A percentile compares a stretch with the other conserved stretches of the same genome.
These are phyloP conservation scores for Thelaira solivaga DNA, from an alignment of 2,888 invertebrate genomes.

Conservation along the genomic window DNA sequence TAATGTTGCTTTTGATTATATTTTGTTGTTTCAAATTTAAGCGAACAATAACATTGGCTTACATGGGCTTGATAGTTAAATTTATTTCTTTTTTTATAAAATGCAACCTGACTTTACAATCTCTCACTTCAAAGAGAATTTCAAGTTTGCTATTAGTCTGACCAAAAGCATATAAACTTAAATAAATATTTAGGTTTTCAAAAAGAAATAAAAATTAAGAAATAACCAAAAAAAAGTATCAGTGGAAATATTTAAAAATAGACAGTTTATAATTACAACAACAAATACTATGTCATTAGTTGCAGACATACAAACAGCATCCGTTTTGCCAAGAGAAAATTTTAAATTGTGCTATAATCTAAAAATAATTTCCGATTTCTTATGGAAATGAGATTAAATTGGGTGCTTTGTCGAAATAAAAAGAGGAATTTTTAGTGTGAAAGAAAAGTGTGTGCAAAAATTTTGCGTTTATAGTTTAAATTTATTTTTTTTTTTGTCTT, in stretches of 20 bases:
- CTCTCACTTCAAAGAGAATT: no score
- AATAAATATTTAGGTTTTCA: background rate
- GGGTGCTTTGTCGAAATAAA: slow-evolving; percentile 18
- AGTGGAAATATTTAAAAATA: slow-evolving; percentile 44
- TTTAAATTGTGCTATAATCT: slow-evolving; percentile 19
- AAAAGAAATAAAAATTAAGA: background rate
- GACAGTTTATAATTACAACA: slow-evolving; percentile 20
- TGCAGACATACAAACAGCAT: slow-evolving; percentile 6
- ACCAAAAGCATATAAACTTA: no score
- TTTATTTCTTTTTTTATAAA: no score
- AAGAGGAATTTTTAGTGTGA: no score
- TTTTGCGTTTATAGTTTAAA: background rate
- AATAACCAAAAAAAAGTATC: background rate
- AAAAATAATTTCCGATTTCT: slow-evolving; percentile 20
- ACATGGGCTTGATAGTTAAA: no score
- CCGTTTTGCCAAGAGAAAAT: slow-evolving; percentile 18
- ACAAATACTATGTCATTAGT: background rate
- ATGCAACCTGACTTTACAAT: no score
- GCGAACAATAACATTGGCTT: no score
- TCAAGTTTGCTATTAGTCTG: no score
- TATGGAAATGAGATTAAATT: slow-evolving; percentile 21
- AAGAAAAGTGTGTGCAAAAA: background rate
- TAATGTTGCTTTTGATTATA: no score
- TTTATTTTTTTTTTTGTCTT: background rate
- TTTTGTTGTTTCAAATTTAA: no score